These are phyloP conservation scores for Hirtodrosophila trivittata DNA, from an alignment of 2,888 invertebrate genomes.

Conservation along the genomic window DNA sequence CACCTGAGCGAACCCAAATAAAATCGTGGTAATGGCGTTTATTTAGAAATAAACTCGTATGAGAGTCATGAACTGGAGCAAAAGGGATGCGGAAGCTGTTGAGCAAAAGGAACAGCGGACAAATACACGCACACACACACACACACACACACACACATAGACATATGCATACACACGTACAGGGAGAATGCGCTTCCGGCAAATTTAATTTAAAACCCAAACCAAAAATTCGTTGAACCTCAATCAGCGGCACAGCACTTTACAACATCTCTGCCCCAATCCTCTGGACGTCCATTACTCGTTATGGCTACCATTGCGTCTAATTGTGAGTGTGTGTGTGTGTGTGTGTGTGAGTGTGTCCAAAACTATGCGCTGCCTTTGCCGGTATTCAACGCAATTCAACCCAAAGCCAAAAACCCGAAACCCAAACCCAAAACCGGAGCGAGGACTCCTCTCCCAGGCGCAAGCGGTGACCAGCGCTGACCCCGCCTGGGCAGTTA, in stretches of 20 bases:
- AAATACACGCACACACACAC: conserved; percentile 12
- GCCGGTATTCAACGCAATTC: conserved; percentile 28
- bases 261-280: not conserved
- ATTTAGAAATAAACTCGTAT: conserved; percentile 38
- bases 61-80: not conserved
- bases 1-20: conserved; percentile 41
- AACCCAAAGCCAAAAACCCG: conserved; percentile 27
- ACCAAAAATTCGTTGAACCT: conserved; percentile 50
- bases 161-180: conserved; percentile 4
- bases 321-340: conserved; percentile 21
- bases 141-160: conserved; percentile 12
- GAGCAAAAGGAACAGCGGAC: conserved; percentile 1
- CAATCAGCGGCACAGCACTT: conserved; percentile 57
- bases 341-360: conserved; percentile 3
- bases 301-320: conserved; percentile 22
- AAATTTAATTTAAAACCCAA: conserved; percentile 75
- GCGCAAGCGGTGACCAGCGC: conserved; percentile 4
- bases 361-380: conserved; percentile 47
- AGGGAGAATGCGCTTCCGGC: conserved; percentile 34
- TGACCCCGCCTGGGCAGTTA: conserved; percentile 54
- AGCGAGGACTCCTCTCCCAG: conserved; percentile 1
- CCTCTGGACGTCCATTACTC: conserved; percentile 13
- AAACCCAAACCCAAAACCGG: conserved; percentile 23
- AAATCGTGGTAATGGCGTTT: conserved; percentile 46
- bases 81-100: not conserved